These are phyloP conservation scores for Diplosoma virens DNA, from an alignment of 23 tunicate species.

Conservation along the genomic window DNA sequence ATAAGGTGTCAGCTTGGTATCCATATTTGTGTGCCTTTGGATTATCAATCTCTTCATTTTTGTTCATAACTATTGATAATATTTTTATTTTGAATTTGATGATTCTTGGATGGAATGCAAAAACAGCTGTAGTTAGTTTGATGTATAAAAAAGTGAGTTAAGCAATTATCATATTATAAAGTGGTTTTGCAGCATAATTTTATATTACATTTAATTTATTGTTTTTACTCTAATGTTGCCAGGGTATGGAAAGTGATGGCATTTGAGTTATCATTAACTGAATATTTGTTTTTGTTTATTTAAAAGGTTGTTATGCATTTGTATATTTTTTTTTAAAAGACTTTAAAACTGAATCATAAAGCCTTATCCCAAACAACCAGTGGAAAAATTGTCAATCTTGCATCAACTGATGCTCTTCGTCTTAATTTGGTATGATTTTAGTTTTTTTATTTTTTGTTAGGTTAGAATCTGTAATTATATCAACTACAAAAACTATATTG, in stretches of 20 bases:
- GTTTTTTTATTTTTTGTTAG: too few relatives aligned
- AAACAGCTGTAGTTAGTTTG: constrained; percentile 56
- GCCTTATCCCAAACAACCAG: constrained; percentile 46
- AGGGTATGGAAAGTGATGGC: too few relatives aligned
- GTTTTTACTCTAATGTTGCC: too few relatives aligned
- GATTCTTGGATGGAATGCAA: constrained; percentile 68
- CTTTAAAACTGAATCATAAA: constrained; percentile 59
- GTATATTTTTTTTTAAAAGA: constrained; percentile 41
- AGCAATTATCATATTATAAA: too few relatives aligned
- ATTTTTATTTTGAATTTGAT: background rate
- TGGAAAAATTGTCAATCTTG: constrained; percentile 84
- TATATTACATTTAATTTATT: too few relatives aligned
- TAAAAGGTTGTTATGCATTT: too few relatives aligned
- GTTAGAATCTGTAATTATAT: too few relatives aligned
- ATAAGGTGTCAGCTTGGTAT: background rate
- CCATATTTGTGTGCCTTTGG: constrained; percentile 57
- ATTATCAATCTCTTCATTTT: background rate
- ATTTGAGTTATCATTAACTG: too few relatives aligned
- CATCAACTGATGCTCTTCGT: constrained; percentile 86
- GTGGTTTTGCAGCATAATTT: too few relatives aligned
- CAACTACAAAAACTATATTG: too few relatives aligned
- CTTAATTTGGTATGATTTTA: too few relatives aligned
- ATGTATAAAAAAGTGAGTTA: constrained; percentile 89
- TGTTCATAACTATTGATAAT: constrained; percentile 14
- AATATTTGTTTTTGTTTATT: too few relatives aligned